Evolutionary conservation across 1,140 invertebrate genomes (phyloP).

Genomic region (Vanessa tameamea): DNA sequence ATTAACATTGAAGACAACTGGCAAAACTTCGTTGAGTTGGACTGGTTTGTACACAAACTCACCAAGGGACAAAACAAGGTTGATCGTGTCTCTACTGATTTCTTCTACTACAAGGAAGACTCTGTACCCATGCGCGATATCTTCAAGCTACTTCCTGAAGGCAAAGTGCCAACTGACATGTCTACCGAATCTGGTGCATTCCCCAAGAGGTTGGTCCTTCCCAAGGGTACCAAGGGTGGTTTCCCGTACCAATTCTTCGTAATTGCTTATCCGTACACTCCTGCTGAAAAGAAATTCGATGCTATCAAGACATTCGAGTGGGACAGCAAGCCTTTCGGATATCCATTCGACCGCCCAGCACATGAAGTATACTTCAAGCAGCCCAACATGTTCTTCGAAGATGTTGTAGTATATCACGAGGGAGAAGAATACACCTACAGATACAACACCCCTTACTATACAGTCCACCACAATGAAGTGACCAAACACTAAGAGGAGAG

Average conservation of each 20-base stretch:
- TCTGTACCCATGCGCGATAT: conserved; percentile 83
- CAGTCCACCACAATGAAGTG: conserved; percentile 45
- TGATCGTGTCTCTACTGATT: conserved; percentile 85
- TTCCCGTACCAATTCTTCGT: conserved; percentile 84
- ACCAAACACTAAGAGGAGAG: conserved; percentile 55
- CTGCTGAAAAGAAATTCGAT: conserved; percentile 45
- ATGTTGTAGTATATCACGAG: conserved; percentile 84
- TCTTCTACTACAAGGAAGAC: conserved; percentile 83
- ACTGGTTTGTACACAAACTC: conserved; percentile 85
- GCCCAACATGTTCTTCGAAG: conserved; percentile 85
- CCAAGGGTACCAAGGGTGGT: conserved; percentile 85
- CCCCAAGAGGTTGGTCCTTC: conserved; percentile 85
- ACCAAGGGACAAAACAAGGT: conserved; percentile 85
- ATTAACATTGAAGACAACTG: conserved; percentile 82
- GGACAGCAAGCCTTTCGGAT: conserved; percentile 82
- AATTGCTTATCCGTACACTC: conserved; percentile 81
- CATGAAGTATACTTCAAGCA: conserved; percentile 81
- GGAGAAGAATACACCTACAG: conserved; percentile 72
- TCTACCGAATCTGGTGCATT: conserved; percentile 80
- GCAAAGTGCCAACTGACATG: conserved; percentile 78
- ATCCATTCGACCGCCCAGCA: conserved; percentile 85
- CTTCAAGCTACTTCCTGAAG: conserved; percentile 81
- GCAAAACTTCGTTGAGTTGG: conserved; percentile 85
- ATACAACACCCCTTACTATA: conserved; percentile 49
- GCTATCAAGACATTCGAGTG: conserved; percentile 54